These are phyloP conservation scores for Drosophila limbata DNA, from an alignment of 2,888 invertebrate species.

Conservation along the genomic window DNA sequence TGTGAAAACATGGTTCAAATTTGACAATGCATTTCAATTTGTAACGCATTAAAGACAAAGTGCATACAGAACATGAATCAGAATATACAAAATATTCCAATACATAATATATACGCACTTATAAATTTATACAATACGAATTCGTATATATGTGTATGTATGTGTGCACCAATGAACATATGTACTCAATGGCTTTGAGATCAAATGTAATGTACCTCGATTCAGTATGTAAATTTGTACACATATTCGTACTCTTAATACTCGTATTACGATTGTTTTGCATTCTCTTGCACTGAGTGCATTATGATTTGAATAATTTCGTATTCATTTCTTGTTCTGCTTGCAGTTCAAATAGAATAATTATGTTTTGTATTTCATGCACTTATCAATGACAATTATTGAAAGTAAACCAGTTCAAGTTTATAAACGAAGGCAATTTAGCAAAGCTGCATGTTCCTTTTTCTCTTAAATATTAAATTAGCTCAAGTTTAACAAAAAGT, in stretches of 20 bases:
- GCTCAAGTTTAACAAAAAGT: no score
- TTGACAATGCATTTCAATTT: constrained; percentile 76
- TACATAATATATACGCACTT: constrained; percentile 40
- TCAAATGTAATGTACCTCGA: constrained; percentile 11
- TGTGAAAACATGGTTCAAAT: constrained; percentile 41
- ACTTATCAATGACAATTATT: background rate
- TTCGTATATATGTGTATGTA: no score
- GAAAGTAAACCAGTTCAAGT: no score
- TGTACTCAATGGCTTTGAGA: constrained; percentile 5
- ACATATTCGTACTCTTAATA: no score
- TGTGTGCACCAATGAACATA: background rate
- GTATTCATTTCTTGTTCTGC: background rate
- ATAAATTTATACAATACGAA: background rate
- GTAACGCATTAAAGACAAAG: constrained; percentile 64
- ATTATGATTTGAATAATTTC: constrained; percentile 5
- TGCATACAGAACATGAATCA: constrained; percentile 46
- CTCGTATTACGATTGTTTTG: background rate
- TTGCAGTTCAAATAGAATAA: background rate
- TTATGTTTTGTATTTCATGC: background rate
- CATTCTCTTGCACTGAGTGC: constrained; percentile 10
- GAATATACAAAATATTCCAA: constrained; percentile 23
- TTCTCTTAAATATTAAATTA: no score
- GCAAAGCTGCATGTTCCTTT: background rate
- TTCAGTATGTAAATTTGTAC: constrained; percentile 22
- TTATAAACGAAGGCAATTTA: background rate